A percentile compares a stretch with the other conserved stretches of the same genome.
These are phyloP conservation scores for Merluccius polli DNA, from an alignment of 2,797 vertebrate genomes.

Conservation along the genomic window DNA sequence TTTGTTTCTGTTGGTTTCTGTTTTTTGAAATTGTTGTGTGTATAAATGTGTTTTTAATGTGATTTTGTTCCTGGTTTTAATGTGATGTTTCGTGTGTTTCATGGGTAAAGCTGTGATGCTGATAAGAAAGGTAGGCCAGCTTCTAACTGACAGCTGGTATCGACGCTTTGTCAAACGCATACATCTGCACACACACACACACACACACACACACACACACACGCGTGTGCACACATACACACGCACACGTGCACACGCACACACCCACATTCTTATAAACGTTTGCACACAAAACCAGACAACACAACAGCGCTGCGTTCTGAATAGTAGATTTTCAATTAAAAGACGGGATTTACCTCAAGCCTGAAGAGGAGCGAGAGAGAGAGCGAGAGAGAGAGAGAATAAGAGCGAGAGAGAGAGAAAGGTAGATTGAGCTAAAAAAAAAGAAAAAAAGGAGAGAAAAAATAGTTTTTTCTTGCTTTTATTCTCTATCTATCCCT, in stretches of 20 bases:
- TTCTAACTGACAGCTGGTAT: constrained; percentile 72
- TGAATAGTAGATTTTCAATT: no score
- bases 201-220: background rate
- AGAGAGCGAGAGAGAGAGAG: no score
- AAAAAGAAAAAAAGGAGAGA: no score
- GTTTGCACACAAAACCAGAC: background rate
- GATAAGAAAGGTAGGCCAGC: constrained; percentile 72
- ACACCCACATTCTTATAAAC: background rate
- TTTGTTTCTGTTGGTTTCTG: no score
- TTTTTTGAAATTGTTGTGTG: no score
- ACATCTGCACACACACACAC: constrained; percentile 23
- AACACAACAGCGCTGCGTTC: background rate
- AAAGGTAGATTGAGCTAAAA: no score
- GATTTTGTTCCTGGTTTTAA: constrained; percentile 46
- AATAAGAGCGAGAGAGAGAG: no score
- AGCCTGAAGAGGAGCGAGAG: no score
- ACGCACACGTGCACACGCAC: background rate
- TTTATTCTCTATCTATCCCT: no score
- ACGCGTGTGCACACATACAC: background rate
- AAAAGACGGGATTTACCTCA: no score
- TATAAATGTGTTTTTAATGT: background rate
- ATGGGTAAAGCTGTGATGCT: constrained; percentile 71
- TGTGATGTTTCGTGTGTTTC: constrained; percentile 64
- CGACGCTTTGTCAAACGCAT: constrained; percentile 45
- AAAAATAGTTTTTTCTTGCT: no score